These are phyloP conservation scores for Mastomys natalensis DNA, from an alignment of 2,113 vertebrate genomes.

Conservation along the genomic window DNA sequence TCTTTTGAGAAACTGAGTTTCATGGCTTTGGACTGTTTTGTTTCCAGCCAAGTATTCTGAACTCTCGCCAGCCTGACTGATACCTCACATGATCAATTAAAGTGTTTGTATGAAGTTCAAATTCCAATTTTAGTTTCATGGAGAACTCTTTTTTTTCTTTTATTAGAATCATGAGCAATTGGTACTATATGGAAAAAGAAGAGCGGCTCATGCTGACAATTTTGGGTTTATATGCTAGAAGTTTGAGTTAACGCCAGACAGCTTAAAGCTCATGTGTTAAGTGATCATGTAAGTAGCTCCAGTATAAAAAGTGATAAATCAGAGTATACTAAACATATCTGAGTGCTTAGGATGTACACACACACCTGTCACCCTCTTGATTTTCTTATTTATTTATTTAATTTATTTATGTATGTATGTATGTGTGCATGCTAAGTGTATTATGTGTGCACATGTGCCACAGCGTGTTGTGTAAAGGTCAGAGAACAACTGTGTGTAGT, in stretches of 20 bases:
- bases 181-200: not conserved
- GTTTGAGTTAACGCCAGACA: not conserved
- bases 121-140: not conserved
- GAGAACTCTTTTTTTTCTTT: constrained; percentile 1
- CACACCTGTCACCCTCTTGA: not conserved
- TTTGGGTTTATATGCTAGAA: not conserved
- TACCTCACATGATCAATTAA: not conserved
- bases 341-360: not conserved
- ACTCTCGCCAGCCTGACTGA: not conserved
- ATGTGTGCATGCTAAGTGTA: not conserved
- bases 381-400: too few species aligned
- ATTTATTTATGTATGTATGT: too few species aligned
- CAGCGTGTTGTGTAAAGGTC: not conserved
- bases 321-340: not conserved
- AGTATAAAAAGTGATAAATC: not conserved
- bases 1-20: constrained; percentile 2
- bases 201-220: not conserved
- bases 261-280: not conserved
- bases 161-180: not conserved
- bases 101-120: not conserved
- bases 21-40: not conserved
- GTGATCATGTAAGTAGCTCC: not conserved
- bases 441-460: not conserved
- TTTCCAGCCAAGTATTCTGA: constrained; percentile 29
- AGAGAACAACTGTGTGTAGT: not conserved